A percentile compares a stretch with the other conserved stretches of the same genome.
phyloP scores from a whole-genome alignment of 2,888 invertebrate genomes.

The Dolomedes plantarius region DNA sequence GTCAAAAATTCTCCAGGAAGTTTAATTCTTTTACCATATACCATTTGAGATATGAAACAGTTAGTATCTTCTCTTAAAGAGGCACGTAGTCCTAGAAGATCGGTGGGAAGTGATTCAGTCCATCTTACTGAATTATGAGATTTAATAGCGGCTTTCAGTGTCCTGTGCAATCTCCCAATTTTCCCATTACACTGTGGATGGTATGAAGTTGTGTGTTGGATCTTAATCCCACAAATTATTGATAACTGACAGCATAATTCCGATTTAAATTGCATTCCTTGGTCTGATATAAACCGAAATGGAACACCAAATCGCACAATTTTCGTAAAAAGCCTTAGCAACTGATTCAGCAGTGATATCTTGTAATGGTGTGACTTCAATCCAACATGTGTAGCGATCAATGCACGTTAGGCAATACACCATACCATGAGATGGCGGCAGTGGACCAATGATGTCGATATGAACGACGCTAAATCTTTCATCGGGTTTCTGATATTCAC shows the following conservation, averaged over 20 bases:
- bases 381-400: too few species aligned
- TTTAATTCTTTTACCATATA: neutral
- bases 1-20: neutral
- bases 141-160: neutral
- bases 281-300: conserved; percentile 1
- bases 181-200: conserved; percentile 22
- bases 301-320: conserved; percentile 14
- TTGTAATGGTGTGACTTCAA: neutral
- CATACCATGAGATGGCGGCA: conserved; percentile 23
- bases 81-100: neutral
- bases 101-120: neutral
- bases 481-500: conserved; percentile 12
- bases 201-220: neutral
- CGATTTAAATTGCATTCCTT: conserved; percentile 13
- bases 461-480: conserved; percentile 15
- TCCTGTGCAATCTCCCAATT: conserved; percentile 13
- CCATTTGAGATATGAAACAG: neutral
- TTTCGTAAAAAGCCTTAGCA: conserved; percentile 4
- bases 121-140: neutral
- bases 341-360: conserved; percentile 15
- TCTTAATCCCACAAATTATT: conserved; percentile 9
- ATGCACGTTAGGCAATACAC: too few species aligned
- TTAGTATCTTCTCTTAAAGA: neutral
- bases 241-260: conserved; percentile 13
- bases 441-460: conserved; percentile 12